Base-by-base conservation (phyloP, 1,140 invertebrate species). In the Calycopis cecrops region DNA sequence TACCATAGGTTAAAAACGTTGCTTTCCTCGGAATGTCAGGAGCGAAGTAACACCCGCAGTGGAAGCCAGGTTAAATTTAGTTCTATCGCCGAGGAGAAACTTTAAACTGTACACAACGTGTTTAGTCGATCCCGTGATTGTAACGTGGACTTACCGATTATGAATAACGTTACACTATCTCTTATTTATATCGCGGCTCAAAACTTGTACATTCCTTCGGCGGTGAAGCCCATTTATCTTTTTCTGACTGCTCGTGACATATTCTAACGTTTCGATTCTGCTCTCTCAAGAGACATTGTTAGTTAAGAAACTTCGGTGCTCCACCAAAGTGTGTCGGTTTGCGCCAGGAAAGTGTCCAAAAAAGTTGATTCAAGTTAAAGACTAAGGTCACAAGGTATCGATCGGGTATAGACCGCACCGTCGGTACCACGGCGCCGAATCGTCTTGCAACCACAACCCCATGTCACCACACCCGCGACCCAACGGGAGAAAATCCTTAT, bases 311-410 rank as follows among this genome's bases (percentile, higher is more conserved):
- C 35, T 37, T 37, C 9, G 35, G 3, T 40, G 6, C 14, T 16
- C 40, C 9, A 14, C 17, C 14, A 9, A 1, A 17, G 8, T 18
- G 40, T 44, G 40, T 44, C 12, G 7, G 3, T 28, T 9, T 16
- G 40, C 49, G 14, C 10, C 17, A 12, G 42, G 40, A 57, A 57
- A 57, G 48, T 53, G 17, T 60, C 52, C 53, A 38, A 63, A 63
- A 59, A 28, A 55, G 37, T 17, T 48, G 14, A 59, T 63, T 61
- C 59, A 57, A 56, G 70, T 63, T 68, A 52, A 67, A 62, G 70
- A 59, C 64, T 76, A 78, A 75, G 76, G 71, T 76, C 76, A 69
- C 63, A 47, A 55, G 60, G 58, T 82, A 84, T 84, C 71, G 80
- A 84, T 82, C 76, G 62, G 66, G 66, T 61, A 60, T 67, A 71